Conservation (phyloP, 2,888 invertebrate genomes). For the Neoaliturus tenellus region DNA sequence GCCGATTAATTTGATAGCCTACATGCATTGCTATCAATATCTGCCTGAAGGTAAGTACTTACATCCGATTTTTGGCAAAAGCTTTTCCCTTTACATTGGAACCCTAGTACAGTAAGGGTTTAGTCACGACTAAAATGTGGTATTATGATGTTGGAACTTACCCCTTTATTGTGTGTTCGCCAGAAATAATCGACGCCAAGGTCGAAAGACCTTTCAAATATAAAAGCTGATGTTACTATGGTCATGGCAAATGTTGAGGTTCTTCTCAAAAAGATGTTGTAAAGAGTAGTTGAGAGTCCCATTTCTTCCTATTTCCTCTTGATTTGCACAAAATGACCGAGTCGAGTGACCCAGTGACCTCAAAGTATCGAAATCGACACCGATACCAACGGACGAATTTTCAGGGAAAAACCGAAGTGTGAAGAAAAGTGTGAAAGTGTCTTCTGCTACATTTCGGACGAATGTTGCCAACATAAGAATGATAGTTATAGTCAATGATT, state of each 20-base stretch:
- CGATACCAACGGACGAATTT: too few species aligned
- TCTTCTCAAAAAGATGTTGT: constrained; percentile 19
- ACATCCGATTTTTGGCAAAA: background rate
- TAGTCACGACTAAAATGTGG: background rate
- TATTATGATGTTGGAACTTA: too few species aligned
- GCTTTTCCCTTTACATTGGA: background rate
- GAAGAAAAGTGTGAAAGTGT: too few species aligned
- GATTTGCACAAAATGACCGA: background rate
- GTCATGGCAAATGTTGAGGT: constrained; percentile 38
- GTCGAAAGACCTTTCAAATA: constrained; percentile 28
- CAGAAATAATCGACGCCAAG: constrained; percentile 12
- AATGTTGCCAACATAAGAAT: too few species aligned
- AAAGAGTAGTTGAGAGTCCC: background rate
- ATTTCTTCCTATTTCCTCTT: background rate
- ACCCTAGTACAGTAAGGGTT: too few species aligned
- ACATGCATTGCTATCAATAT: background rate
- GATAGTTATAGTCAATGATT: too few species aligned
- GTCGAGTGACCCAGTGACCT: too few species aligned
- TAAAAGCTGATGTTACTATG: constrained; percentile 11
- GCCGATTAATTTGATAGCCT: too few species aligned
- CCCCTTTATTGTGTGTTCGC: constrained; percentile 38
- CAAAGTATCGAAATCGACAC: too few species aligned
- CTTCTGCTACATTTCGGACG: too few species aligned
- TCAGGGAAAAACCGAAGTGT: too few species aligned
- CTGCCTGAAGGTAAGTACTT: background rate